Base-by-base conservation (phyloP, 2,797 vertebrate genomes). In the Simalia tracyae region DNA sequence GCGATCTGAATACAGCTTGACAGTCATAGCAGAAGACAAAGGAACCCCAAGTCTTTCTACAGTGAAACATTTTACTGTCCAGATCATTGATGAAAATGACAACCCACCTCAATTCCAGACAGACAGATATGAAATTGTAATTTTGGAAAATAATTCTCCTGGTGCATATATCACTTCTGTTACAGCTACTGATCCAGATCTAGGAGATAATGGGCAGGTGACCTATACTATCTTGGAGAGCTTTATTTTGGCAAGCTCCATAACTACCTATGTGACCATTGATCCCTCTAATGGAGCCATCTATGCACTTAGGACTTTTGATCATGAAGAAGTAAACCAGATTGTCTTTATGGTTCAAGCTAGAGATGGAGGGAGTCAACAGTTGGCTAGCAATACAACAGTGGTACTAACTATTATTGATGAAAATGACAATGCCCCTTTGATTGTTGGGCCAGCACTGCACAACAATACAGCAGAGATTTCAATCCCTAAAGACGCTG, bases 51-150 rank as follows among this genome's bases (percentile, higher is more conserved):
- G 98, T 94, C 98, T 99, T 64, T 99, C 99, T 85, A 98, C 98
- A 81, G 98, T 99, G 88, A 99, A 99, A 96, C 99, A 99, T 95
- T 99, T 99, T 96, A 99, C 98, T 0, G 99, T 99, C 64, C 99
- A 99, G 96, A 97, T 99, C 90, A 97, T 98, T 95, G 99, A 99
- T 95, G 98, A 99, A 93, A 99, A 99, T 26, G 99, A 99, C 98
- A 99, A 99, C 95, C 98, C 99, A 24, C 99, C 99, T 2, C 97
- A 94, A 90, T 99, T 99, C 93, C 98, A 99, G 96, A 99, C 99
- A 95, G 99, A 98, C 95, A 98, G 98, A 86, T 99, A 99, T 0
- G 99, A 99, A 96, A 98, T 99, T 89, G 99, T 98, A 66, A 98
- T 99, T 93, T 98, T 98, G 0, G 99, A 99, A 97, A 99, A 99